These are phyloP conservation scores for Drosophila fulvimacula DNA, from an alignment of 2,888 invertebrate genomes.

Conservation along the genomic window DNA sequence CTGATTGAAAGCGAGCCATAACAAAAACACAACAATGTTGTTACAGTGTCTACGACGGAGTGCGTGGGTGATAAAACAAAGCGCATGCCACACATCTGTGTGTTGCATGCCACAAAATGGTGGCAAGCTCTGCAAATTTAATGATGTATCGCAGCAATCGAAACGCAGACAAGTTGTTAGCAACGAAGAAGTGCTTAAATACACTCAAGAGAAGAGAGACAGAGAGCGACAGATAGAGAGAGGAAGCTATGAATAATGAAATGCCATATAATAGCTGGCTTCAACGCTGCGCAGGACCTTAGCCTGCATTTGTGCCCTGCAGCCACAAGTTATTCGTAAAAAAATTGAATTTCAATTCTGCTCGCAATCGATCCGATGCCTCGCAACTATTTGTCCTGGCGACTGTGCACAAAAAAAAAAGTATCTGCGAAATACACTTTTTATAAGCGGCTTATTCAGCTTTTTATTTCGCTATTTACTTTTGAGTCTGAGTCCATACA, in stretches of 20 bases:
- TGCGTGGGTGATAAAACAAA: constrained; percentile 24
- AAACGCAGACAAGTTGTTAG: constrained; percentile 29
- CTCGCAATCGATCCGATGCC: constrained; percentile 58
- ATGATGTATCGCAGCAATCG: constrained; percentile 48
- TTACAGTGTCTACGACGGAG: not conserved
- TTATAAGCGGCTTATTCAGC: constrained; percentile 42
- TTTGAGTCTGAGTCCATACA: constrained; percentile 5
- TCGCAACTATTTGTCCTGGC: constrained; percentile 47
- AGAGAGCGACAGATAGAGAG: constrained; percentile 1
- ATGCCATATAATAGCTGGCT: constrained; percentile 5
- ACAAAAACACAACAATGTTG: constrained; percentile 42
- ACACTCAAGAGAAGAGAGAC: constrained; percentile 17
- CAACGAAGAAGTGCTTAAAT: constrained; percentile 18
- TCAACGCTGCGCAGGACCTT: constrained; percentile 15
- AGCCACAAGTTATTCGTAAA: constrained; percentile 46
- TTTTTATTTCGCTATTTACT: constrained; percentile 3
- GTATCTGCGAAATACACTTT: constrained; percentile 29
- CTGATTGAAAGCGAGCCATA: constrained; percentile 48
- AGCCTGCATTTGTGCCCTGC: constrained; percentile 9
- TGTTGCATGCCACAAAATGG: constrained; percentile 22
- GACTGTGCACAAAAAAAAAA: constrained; percentile 17
- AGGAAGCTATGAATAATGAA: constrained; percentile 23
- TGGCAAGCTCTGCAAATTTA: constrained; percentile 55
- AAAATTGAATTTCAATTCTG: constrained; percentile 73
- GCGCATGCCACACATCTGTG: constrained; percentile 1